Percentiles rank a stretch among this genome's conserved stretches.
Conservation (phyloP, 2,113 vertebrate species). For the Naja naja region DNA sequence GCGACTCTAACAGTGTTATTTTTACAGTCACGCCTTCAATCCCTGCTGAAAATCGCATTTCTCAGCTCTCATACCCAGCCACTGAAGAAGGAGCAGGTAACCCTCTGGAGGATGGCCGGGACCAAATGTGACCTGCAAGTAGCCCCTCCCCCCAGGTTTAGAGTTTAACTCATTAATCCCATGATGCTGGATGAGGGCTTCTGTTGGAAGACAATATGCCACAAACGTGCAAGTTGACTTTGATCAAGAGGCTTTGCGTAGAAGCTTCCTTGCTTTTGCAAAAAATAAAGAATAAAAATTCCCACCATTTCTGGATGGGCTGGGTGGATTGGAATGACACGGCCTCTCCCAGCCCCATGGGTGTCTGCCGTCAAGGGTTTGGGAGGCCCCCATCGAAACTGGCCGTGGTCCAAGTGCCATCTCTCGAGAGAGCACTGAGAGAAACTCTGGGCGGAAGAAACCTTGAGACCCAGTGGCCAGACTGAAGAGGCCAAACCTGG, state of each 20-base stretch:
- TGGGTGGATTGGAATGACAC: neutral
- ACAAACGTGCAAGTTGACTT: neutral
- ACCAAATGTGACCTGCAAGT: neutral
- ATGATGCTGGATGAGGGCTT: neutral
- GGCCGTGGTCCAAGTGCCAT: neutral
- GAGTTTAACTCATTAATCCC: neutral
- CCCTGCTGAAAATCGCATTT: slow-evolving; percentile 42
- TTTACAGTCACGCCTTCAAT: slow-evolving; percentile 56
- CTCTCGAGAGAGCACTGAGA: neutral
- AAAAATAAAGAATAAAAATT: neutral
- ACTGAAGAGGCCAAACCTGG: neutral
- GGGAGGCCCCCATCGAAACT: neutral
- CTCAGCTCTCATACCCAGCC: neutral
- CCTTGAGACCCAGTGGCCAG: neutral
- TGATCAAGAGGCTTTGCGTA: neutral
- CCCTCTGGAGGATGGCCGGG: accelerated
- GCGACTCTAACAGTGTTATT: slow-evolving; percentile 57
- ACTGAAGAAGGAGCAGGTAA: slow-evolving; percentile 8
- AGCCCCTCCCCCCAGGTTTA: neutral
- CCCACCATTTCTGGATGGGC: neutral
- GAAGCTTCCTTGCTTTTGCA: neutral
- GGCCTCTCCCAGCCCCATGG: accelerated
- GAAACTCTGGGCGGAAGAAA: neutral
- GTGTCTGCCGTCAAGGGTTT: neutral
- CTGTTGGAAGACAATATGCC: neutral